A percentile compares a stretch with the other conserved stretches of the same genome.
Conservation (phyloP, 2,888 invertebrate genomes). For the Rotaria sp. region DNA sequence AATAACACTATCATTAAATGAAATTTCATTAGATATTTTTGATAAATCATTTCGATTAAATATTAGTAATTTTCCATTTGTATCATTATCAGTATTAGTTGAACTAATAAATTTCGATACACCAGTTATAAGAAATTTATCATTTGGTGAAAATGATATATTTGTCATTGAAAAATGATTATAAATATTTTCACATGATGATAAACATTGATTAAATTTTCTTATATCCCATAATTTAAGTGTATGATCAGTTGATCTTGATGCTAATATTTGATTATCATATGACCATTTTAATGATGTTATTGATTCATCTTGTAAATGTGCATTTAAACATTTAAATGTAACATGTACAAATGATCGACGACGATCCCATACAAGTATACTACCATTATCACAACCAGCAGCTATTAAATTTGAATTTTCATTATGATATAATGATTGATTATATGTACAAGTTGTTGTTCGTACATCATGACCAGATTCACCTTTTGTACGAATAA, state of each 20-base stretch:
- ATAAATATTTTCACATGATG: slow-evolving; percentile 66
- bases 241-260: slow-evolving; percentile 81
- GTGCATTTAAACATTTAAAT: slow-evolving; percentile 63
- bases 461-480: slow-evolving; percentile 77
- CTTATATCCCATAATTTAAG: slow-evolving; percentile 89
- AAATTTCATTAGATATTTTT: background rate
- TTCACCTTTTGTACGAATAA: slow-evolving; percentile 68
- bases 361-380: slow-evolving; percentile 93
- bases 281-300: slow-evolving; percentile 80
- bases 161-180: slow-evolving; percentile 69
- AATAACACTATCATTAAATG: slow-evolving; percentile 61
- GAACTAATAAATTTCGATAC: slow-evolving; percentile 60
- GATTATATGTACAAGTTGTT: slow-evolving; percentile 72
- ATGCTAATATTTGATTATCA: slow-evolving; percentile 69
- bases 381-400: slow-evolving; percentile 85
- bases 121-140: slow-evolving; percentile 77
- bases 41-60: background rate
- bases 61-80: background rate
- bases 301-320: slow-evolving; percentile 68
- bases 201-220: slow-evolving; percentile 70
- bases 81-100: slow-evolving; percentile 42
- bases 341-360: slow-evolving; percentile 66
- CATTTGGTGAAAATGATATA: slow-evolving; percentile 79
- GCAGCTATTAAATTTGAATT: slow-evolving; percentile 81
- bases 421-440: slow-evolving; percentile 47